Conservation (phyloP, 2,888 invertebrate species). For the Seira ritae region DNA sequence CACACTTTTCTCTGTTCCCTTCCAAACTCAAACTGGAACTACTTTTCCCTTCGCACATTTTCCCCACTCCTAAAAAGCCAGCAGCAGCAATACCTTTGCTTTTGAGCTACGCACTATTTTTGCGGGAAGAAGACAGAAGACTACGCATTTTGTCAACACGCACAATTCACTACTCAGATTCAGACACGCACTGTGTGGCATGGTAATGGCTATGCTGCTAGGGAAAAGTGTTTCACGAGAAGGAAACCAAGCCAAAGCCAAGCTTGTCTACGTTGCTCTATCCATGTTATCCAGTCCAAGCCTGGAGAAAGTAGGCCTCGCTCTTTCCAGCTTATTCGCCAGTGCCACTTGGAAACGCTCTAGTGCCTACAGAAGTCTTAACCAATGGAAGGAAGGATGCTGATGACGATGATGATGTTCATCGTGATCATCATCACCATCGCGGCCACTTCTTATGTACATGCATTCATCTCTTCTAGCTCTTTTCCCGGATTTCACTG, state of each 20-base stretch:
- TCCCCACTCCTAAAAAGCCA: too few relatives aligned
- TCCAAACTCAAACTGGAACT: slow-evolving; percentile 37
- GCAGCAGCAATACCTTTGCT: too few relatives aligned
- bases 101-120: slow-evolving; percentile 47
- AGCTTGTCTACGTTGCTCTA: slow-evolving; percentile 35
- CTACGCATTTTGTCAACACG: slow-evolving; percentile 40
- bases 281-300: slow-evolving; percentile 27
- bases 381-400: too few relatives aligned
- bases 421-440: slow-evolving; percentile 26
- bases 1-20: slow-evolving; percentile 3
- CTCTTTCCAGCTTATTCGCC: slow-evolving; percentile 34
- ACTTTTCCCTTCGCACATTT: too few relatives aligned
- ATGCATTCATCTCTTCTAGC: too few relatives aligned
- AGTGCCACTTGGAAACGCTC: slow-evolving; percentile 1
- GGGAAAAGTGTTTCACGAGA: too few relatives aligned
- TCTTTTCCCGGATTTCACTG: slow-evolving; percentile 18
- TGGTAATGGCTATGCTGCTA: too few relatives aligned
- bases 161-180: too few relatives aligned
- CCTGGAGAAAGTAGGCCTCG: slow-evolving; percentile 55
- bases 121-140: too few relatives aligned
- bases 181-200: too few relatives aligned
- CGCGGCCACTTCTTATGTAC: slow-evolving; percentile 23
- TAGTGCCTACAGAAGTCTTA: too few relatives aligned
- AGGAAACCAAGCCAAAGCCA: slow-evolving; percentile 24
- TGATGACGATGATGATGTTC: too few relatives aligned